Evolutionary conservation across 2,888 invertebrate genomes (phyloP).

Genomic region (Phytoseiulus persimilis): DNA sequence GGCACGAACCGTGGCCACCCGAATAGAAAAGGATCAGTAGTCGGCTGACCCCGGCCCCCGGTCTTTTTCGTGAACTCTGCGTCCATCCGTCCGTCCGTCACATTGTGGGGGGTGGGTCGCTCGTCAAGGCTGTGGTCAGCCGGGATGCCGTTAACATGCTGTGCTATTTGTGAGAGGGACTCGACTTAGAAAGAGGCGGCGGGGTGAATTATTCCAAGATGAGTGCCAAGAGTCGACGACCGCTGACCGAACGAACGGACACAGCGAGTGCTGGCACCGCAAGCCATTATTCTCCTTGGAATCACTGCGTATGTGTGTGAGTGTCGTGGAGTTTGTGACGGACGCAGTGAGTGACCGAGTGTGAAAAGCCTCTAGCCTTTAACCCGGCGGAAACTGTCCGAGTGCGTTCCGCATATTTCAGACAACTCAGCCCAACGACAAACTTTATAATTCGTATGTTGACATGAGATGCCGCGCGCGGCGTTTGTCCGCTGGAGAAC

Average conservation of each 20-base stretch:
- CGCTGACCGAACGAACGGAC: neutral
- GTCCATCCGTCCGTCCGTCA: neutral
- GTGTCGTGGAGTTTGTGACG: neutral
- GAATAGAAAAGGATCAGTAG: neutral
- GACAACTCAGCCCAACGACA: neutral
- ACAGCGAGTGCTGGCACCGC: neutral
- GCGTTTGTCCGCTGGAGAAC: neutral
- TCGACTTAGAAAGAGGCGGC: slow-evolving; percentile 8
- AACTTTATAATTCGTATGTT: slow-evolving; percentile 39
- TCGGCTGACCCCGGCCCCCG: neutral
- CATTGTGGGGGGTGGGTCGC: neutral
- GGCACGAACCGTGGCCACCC: neutral
- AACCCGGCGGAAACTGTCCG: neutral
- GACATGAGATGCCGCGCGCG: neutral
- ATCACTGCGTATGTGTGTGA: neutral
- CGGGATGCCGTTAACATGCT: neutral
- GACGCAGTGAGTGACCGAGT: neutral
- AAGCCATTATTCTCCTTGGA: neutral
- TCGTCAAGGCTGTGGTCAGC: neutral
- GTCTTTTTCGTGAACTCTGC: neutral
- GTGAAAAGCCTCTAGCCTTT: neutral
- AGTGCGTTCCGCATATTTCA: neutral
- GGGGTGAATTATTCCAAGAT: slow-evolving; percentile 38
- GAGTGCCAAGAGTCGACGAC: neutral
- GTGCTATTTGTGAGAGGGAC: neutral